A percentile compares a stretch with the other conserved stretches of the same genome.
Evolutionary conservation across 2,888 invertebrate genomes (phyloP).

Genomic region (Parnassius glacialis): DNA sequence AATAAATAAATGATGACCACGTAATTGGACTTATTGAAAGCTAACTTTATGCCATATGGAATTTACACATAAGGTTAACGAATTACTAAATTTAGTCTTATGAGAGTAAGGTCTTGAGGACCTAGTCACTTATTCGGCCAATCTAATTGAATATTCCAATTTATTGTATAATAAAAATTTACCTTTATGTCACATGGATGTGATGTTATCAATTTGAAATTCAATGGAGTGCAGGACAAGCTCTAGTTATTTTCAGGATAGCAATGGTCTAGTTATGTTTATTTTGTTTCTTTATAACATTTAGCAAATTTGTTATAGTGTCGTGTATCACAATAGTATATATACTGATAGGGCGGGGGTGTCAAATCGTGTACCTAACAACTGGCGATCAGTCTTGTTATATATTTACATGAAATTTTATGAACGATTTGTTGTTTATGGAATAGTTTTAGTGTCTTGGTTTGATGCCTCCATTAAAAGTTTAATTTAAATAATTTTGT

Average conservation of each 20-base stretch:
- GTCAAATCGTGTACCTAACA: constrained; percentile 77
- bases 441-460: constrained; percentile 72
- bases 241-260: constrained; percentile 76
- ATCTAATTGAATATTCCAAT: constrained; percentile 79
- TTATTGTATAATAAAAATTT: constrained; percentile 76
- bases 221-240: constrained; percentile 79
- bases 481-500: constrained; percentile 80
- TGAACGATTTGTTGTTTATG: constrained; percentile 77
- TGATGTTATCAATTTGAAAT: constrained; percentile 61
- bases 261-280: constrained; percentile 80
- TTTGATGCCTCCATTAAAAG: constrained; percentile 80
- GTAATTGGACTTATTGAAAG: constrained; percentile 78
- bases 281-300: constrained; percentile 76
- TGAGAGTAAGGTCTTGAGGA: constrained; percentile 74
- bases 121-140: constrained; percentile 81
- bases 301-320: constrained; percentile 80
- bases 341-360: constrained; percentile 76
- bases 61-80: constrained; percentile 80
- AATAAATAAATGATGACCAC: constrained; percentile 72
- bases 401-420: constrained; percentile 77
- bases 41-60: constrained; percentile 81
- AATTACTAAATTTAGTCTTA: constrained; percentile 81
- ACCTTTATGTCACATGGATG: constrained; percentile 65
- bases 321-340: constrained; percentile 80
- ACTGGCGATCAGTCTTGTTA: constrained; percentile 66